Base-by-base conservation (phyloP, 1,140 invertebrate species). In the Rhagoletis pomonella region DNA sequence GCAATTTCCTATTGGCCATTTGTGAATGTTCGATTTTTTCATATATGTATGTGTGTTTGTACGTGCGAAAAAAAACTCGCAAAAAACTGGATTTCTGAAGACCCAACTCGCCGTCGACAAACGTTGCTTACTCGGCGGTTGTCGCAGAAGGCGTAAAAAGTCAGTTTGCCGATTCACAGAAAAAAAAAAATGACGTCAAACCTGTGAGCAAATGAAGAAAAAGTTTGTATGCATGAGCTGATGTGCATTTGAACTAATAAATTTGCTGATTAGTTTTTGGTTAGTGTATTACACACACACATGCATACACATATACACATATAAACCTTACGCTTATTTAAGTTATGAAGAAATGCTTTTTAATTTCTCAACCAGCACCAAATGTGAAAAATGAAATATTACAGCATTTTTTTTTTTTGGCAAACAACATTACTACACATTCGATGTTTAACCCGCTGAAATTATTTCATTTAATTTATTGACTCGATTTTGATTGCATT, bases 151-250 rank as follows among this genome's bases (percentile, higher is more conserved):
- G n/a, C 19, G 73, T 58, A 81, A 81, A 81, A 81, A 55, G 17
- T 58, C 10, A 9, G 29, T 81, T 81, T 39, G 73, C 47, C n/a
- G 73, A 81, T 81, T 81, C 7, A 81, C 17, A 50, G 17, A 81
- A 81, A 29, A 29, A 81, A 29, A 29, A 29, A 81, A 81, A 81
- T 81, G 44, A 81, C 73, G 73, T 81, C 73, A 81, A 81, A 55
- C 0, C 0, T 81, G 42, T 29, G 6, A 29, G 44, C 47, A 17
- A 81, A 81, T 29, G 55, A 81, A 55, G 44, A 50, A 77, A n/a
- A 77, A 29, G n/a, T 29, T 39, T 39, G 5, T 29, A 81, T 2
- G 29, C 19, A 19, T 50, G 7, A 14, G 7, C n/a, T 55, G 4
- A 62, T 0, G 17, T 62, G 17, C 50, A 62, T 73, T 73, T n/a